Conservation (phyloP, 2,113 vertebrate species). For the Dromiciops gliroides region DNA sequence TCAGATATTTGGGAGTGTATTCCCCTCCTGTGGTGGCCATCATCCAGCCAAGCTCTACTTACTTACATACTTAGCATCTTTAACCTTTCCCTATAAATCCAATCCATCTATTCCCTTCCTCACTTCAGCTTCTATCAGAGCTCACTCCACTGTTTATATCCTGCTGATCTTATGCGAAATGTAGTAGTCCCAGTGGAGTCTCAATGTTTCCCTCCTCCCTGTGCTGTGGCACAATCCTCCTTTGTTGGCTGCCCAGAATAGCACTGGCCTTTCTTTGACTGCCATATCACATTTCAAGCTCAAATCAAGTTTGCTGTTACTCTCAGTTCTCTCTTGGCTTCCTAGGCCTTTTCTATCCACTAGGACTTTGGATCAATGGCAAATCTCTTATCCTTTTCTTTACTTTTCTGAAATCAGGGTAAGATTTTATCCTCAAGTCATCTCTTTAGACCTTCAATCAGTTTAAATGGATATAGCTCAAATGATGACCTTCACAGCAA, state of each 20-base stretch:
- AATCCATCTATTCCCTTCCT: not conserved
- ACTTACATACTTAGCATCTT: constrained; percentile 34
- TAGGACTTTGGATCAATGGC: not conserved
- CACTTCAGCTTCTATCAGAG: constrained; percentile 24
- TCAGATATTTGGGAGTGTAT: constrained; percentile 40
- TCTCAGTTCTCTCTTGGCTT: constrained; percentile 57
- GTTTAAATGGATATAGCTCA: constrained; percentile 42
- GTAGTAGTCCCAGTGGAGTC: constrained; percentile 58
- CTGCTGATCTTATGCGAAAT: constrained; percentile 53
- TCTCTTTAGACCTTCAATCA: constrained; percentile 37
- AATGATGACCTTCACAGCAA: constrained; percentile 48
- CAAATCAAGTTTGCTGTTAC: constrained; percentile 58
- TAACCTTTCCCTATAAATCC: constrained; percentile 26
- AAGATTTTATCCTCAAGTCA: constrained; percentile 53
- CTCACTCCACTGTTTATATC: constrained; percentile 18
- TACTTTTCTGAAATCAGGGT: constrained; percentile 53
- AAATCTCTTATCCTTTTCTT: constrained; percentile 51
- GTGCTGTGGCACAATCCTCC: constrained; percentile 51
- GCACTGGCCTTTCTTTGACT: constrained; percentile 59
- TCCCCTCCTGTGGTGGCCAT: constrained; percentile 19
- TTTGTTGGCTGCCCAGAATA: constrained; percentile 72
- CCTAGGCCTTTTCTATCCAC: constrained; percentile 5
- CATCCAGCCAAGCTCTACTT: not conserved
- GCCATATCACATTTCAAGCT: constrained; percentile 68
- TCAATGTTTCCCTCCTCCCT: constrained; percentile 34